Base-by-base conservation (phyloP, 2,888 invertebrate genomes). In the Candidula unifasciata region DNA sequence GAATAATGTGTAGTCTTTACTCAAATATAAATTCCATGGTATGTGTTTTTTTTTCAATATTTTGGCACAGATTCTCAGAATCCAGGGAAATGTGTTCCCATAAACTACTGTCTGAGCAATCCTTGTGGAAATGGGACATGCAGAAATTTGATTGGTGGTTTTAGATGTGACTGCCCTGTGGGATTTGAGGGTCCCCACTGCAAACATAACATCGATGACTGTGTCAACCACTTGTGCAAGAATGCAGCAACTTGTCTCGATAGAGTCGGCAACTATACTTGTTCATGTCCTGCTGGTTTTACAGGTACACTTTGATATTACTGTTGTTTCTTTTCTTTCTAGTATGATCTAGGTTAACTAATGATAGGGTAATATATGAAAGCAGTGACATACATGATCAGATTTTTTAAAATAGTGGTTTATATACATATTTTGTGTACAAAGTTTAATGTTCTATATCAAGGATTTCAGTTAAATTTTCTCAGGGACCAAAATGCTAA, bases 61-160 rank as follows among this genome's bases (percentile, higher is more conserved):
- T 35, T 37, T 24, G 30, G 24, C 13, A 66, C 27, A 35, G 18
- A 21, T 64, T 30, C 66, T 33, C 37, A 64, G 35, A 77, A 27
- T 3, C 18, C 60, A 21, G 78, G 64, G 33, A 33, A 21, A 5
- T 79, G 76, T 27, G 6, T 16, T 0, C 21, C 0, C 24, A 76
- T 54, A 76, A 16, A 79, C 6, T 79, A 68, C 52, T 80, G 80
- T 68, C 21, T 13, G 6, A n/a, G 33, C 2, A 24, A 5, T n/a
- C 80, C 80, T 37, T 80, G 80, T 80, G 68, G 24, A 18, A 80
- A 80, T 80, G 80, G 80, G 21, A 68, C 80, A 44, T 80, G 80
- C 30, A 27, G 3, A 37, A 13, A 30, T 37, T 0, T 24, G 18
- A 24, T 60, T 24, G n/a, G n/a, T 60, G 18, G n/a, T n/a, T 57